Evolutionary conservation across 2,888 invertebrate genomes (phyloP).

Genomic region (Eupithecia inturbata): DNA sequence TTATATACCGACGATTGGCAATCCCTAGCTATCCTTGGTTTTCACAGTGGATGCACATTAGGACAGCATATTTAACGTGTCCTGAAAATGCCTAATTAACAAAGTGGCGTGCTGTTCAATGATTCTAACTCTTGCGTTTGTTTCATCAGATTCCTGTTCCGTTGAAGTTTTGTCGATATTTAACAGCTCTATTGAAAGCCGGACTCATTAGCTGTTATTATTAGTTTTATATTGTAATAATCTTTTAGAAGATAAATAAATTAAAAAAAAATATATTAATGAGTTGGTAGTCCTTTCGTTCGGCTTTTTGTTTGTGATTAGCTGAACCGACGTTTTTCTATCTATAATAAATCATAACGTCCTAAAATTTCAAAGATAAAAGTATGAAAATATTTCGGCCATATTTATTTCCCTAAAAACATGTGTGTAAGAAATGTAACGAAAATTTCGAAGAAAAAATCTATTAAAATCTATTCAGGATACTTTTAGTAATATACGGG

Average conservation of each 20-base stretch:
- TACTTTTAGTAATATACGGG: too few relatives aligned
- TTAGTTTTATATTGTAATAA: too few relatives aligned
- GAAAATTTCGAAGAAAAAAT: background rate
- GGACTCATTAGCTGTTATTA: too few relatives aligned
- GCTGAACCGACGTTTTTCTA: background rate
- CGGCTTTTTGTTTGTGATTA: slow-evolving; percentile 2
- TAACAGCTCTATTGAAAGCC: background rate
- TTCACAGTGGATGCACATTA: slow-evolving; percentile 75
- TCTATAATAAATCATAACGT: background rate
- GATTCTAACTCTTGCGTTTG: slow-evolving; percentile 43
- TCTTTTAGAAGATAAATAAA: too few relatives aligned
- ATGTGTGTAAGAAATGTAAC: background rate
- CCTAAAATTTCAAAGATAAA: background rate
- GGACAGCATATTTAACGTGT: slow-evolving; percentile 67
- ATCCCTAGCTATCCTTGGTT: slow-evolving; percentile 64
- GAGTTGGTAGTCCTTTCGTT: background rate
- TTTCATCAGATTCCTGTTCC: slow-evolving; percentile 63
- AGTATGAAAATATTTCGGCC: background rate
- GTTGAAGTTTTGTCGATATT: slow-evolving; percentile 12
- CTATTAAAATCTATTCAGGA: too few relatives aligned
- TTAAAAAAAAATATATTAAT: too few relatives aligned
- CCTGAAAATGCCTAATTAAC: slow-evolving; percentile 58
- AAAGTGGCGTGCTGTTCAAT: slow-evolving; percentile 54
- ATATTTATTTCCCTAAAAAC: background rate
- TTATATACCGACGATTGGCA: slow-evolving; percentile 73